Evolutionary conservation across 1,140 invertebrate species (phyloP).

Genomic region (Hormaphis cornu): DNA sequence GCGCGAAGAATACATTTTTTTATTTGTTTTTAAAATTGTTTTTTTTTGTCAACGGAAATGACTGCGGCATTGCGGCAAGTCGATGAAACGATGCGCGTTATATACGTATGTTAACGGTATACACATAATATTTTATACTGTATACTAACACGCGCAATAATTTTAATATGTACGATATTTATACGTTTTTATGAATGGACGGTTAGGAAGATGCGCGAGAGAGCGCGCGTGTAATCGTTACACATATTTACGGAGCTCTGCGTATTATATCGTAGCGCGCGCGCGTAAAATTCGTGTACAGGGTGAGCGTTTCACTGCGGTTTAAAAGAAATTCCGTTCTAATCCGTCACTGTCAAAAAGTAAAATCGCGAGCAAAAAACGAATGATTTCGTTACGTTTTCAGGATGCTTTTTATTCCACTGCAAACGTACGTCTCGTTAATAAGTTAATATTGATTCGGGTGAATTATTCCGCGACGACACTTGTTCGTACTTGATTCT

Average conservation of each 20-base stretch:
- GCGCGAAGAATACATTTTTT: not conserved
- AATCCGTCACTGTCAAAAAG: too few species aligned
- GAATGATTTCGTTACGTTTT: too few species aligned
- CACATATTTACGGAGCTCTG: not conserved
- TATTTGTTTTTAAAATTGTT: not conserved
- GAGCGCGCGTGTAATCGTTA: not conserved
- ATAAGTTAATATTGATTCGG: too few species aligned
- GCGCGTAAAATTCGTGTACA: not conserved
- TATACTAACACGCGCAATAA: not conserved
- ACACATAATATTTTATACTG: too few species aligned
- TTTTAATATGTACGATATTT: not conserved
- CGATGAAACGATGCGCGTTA: not conserved
- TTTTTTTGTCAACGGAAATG: constrained; percentile 21
- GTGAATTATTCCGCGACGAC: too few species aligned
- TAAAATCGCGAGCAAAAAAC: too few species aligned
- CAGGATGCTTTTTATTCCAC: too few species aligned
- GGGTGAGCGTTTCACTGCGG: not conserved
- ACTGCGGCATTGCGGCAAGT: not conserved
- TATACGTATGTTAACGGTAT: not conserved
- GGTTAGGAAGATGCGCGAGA: not conserved
- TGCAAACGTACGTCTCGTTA: too few species aligned
- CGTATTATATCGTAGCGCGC: too few species aligned
- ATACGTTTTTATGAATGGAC: constrained; percentile 26
- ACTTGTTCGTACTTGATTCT: too few species aligned
- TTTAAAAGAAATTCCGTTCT: too few species aligned